phyloP scores from a whole-genome alignment of 2,797 vertebrate species.

The Antennarius maculatus region DNA sequence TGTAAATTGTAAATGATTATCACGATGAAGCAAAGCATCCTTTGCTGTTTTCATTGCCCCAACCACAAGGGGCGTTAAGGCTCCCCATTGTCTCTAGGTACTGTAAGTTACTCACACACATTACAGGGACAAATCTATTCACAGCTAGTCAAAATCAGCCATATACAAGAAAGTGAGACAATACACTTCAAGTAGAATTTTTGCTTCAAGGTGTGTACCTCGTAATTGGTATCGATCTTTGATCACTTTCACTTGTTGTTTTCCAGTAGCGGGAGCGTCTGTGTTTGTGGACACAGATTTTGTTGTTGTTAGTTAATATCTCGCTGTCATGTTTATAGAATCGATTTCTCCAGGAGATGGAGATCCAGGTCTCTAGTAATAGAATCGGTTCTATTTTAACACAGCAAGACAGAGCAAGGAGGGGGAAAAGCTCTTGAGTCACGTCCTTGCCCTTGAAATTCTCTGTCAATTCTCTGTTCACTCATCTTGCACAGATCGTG shows the following conservation, averaged over 20 bases:
- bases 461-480: background rate
- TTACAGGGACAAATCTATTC: too few species aligned
- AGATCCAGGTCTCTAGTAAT: slow-evolving; percentile 36
- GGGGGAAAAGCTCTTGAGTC: slow-evolving; percentile 30
- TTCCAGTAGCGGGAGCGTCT: slow-evolving; percentile 3
- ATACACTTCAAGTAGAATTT: too few species aligned
- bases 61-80: too few species aligned
- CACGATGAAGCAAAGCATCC: slow-evolving; percentile 4
- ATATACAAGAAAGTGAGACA: too few species aligned
- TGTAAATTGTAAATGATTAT: slow-evolving; percentile 63
- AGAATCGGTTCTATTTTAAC: slow-evolving; percentile 36
- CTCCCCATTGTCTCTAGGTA: too few species aligned
- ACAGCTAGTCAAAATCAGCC: too few species aligned
- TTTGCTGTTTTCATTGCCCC: too few species aligned
- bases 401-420: slow-evolving; percentile 11
- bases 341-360: slow-evolving; percentile 19
- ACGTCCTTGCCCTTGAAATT: slow-evolving; percentile 18
- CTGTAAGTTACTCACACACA: too few species aligned
- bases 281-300: background rate
- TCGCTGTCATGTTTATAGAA: slow-evolving; percentile 21
- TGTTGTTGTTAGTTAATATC: background rate
- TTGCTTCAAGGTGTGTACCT: too few species aligned
- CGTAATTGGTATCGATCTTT: too few species aligned
- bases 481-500: background rate
- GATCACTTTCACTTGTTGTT: too few species aligned